phyloP scores from a whole-genome alignment of 1,140 invertebrate species.

The Saccostrea cuccullata region DNA sequence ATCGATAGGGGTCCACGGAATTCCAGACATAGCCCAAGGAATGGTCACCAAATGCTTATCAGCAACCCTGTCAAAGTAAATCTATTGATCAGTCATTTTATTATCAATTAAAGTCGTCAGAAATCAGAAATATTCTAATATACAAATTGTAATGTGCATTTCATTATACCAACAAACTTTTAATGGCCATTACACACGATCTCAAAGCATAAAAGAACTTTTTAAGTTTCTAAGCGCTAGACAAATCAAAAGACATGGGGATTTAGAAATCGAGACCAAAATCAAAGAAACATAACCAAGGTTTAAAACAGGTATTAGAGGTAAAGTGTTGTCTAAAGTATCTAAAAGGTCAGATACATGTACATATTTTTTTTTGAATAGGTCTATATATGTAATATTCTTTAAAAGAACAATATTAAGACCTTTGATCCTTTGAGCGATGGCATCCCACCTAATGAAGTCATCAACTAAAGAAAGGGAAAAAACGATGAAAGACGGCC shows the following conservation, averaged over 20 bases:
- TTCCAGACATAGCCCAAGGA: conserved; percentile 3
- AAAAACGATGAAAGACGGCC: not conserved
- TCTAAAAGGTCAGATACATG: conserved; percentile 10
- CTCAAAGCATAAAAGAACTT: conserved; percentile 16
- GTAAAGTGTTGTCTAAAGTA: not conserved
- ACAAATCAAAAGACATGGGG: conserved; percentile 16
- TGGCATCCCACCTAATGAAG: not conserved
- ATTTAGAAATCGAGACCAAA: not conserved
- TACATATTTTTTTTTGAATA: not conserved
- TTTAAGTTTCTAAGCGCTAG: conserved; percentile 30
- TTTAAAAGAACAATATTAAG: not conserved
- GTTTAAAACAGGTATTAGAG: not conserved
- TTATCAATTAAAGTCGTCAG: conserved; percentile 6
- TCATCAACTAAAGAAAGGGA: not conserved
- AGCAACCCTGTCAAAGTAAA: not conserved
- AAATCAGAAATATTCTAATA: conserved; percentile 35
- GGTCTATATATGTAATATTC: too few relatives aligned
- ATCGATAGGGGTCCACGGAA: conserved; percentile 1
- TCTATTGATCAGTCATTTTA: conserved; percentile 29
- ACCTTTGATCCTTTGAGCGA: conserved; percentile 18
- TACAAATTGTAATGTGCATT: conserved; percentile 32
- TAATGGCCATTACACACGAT: conserved; percentile 10
- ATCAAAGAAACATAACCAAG: not conserved
- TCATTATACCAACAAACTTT: conserved; percentile 34
- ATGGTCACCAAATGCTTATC: conserved; percentile 35